Evolutionary conservation across 1,140 invertebrate genomes (phyloP).

Genomic region (Phortica variegata): DNA sequence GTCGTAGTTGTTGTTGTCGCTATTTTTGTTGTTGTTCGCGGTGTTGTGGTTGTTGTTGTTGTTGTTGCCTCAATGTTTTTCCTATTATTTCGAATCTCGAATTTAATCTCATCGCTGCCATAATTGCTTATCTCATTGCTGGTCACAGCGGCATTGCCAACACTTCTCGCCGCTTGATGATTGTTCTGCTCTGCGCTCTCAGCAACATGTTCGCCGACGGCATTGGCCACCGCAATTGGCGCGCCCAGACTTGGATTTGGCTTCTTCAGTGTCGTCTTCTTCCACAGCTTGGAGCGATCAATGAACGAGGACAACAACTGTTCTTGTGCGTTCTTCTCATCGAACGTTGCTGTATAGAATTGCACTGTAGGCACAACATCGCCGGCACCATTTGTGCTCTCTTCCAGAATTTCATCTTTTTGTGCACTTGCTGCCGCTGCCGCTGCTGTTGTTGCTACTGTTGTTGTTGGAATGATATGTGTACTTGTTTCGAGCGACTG

Average conservation of each 20-base stretch:
- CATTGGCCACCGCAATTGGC: neutral
- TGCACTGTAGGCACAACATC: constrained; percentile 48
- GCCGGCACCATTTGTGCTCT: constrained; percentile 35
- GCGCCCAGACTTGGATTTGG: constrained; percentile 8
- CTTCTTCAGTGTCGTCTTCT: constrained; percentile 35
- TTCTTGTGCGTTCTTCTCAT: constrained; percentile 46
- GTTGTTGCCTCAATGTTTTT: constrained; percentile 8
- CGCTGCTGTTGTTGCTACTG: constrained; percentile 49
- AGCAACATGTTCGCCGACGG: constrained; percentile 6
- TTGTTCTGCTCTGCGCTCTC: constrained; percentile 18
- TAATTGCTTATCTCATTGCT: constrained; percentile 43
- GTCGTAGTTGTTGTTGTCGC: constrained; percentile 41
- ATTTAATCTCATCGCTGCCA: constrained; percentile 45
- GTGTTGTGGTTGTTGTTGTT: constrained; percentile 45
- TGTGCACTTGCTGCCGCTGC: neutral
- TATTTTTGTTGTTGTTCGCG: constrained; percentile 53
- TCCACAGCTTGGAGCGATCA: constrained; percentile 45
- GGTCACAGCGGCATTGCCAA: constrained; percentile 27
- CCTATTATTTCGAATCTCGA: constrained; percentile 47
- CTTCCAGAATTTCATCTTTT: constrained; percentile 47
- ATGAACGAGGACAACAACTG: constrained; percentile 46
- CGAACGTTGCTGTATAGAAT: constrained; percentile 52
- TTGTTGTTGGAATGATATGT: constrained; percentile 36
- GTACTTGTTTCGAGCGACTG: constrained; percentile 21
- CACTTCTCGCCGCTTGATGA: constrained; percentile 37